phyloP scores from a whole-genome alignment of 64 coral and sea anemone genomes.

The Dendronephthya gigantea region DNA sequence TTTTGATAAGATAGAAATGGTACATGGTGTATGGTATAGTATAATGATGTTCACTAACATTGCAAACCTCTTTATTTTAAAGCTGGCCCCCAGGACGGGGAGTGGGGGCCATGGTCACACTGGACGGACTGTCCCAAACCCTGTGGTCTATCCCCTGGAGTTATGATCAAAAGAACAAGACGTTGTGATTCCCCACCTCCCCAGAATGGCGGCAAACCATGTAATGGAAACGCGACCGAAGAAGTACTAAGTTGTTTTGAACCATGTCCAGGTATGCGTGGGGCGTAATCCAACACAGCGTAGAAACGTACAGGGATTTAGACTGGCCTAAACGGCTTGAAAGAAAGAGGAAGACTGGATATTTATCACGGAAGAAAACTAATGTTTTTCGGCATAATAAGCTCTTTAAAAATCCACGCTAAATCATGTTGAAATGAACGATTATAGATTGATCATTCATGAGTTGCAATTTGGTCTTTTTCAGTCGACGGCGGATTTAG shows the following conservation, averaged over 20 bases:
- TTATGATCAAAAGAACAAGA: constrained; percentile 47
- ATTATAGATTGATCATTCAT: background rate
- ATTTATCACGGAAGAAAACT: too few relatives aligned
- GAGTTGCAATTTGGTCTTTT: background rate
- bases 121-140: constrained; percentile 62
- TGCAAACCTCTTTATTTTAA: background rate
- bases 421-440: too few relatives aligned
- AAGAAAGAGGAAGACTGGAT: too few relatives aligned
- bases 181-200: constrained; percentile 66
- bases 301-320: background rate
- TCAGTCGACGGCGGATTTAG: constrained; percentile 74
- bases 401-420: too few relatives aligned
- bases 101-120: constrained; percentile 56
- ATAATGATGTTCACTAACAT: background rate
- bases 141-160: constrained; percentile 65
- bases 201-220: constrained; percentile 77
- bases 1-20: too few relatives aligned
- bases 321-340: background rate
- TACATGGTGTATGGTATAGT: background rate
- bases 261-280: constrained; percentile 62
- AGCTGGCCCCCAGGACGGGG: constrained; percentile 75
- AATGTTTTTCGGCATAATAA: too few relatives aligned
- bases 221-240: constrained; percentile 60
- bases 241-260: constrained; percentile 53
- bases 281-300: background rate